phyloP scores from a whole-genome alignment of 2,888 invertebrate species.

The Hemithea aestivaria region DNA sequence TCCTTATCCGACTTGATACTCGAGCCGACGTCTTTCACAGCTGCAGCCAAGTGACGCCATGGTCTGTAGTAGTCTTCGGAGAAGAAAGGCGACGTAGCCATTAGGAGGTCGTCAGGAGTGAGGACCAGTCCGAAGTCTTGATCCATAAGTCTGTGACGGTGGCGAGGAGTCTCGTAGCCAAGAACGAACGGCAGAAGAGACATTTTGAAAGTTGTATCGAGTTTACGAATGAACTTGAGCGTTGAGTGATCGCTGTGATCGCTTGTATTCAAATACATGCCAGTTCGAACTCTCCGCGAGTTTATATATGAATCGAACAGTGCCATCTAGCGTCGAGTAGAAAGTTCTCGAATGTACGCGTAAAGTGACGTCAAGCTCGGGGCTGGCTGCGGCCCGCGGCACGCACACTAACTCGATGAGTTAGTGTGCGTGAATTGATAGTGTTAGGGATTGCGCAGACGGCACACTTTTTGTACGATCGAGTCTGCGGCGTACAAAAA shows the following conservation, averaged over 20 bases:
- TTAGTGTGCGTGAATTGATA: no score
- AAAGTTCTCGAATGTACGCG: constrained; percentile 3
- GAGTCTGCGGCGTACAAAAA: no score
- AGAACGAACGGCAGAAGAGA: constrained; percentile 70
- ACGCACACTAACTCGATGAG: constrained; percentile 4
- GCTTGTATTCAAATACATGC: constrained; percentile 11
- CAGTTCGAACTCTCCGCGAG: background rate
- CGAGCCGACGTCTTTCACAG: constrained; percentile 73
- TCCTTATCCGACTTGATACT: constrained; percentile 71
- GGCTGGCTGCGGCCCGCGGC: constrained; percentile 28
- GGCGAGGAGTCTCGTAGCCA: constrained; percentile 52
- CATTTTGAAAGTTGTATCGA: no score
- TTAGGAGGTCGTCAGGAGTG: constrained; percentile 69
- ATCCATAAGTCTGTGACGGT: constrained; percentile 53
- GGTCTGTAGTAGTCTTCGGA: constrained; percentile 60
- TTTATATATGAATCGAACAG: constrained; percentile 17
- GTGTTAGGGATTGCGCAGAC: no score
- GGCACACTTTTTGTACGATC: no score
- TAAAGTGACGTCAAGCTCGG: constrained; percentile 9
- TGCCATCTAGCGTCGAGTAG: constrained; percentile 22
- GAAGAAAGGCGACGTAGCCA: constrained; percentile 37
- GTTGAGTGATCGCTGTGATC: background rate
- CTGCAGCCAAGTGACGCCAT: constrained; percentile 67
- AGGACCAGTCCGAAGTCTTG: constrained; percentile 76
- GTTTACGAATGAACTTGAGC: background rate